These are phyloP conservation scores for Nestor notabilis DNA, from an alignment of 2,113 vertebrate species.

Conservation along the genomic window DNA sequence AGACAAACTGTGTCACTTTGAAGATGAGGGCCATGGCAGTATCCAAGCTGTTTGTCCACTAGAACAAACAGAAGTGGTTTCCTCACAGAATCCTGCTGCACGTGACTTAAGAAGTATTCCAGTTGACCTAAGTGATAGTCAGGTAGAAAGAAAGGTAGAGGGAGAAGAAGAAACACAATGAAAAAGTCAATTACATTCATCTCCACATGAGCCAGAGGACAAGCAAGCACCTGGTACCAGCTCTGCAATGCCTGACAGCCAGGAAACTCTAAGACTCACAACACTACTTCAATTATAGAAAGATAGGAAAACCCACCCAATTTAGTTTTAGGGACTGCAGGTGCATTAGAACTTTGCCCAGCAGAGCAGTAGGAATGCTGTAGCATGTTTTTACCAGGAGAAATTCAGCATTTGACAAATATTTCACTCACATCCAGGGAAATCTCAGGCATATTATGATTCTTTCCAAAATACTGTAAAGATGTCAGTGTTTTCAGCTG, in stretches of 20 bases:
- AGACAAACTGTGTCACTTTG: background rate
- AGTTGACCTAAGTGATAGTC: slow-evolving; percentile 1
- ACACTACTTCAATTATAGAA: background rate
- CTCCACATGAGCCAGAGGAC: rapidly evolving
- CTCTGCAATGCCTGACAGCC: background rate
- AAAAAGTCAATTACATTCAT: background rate
- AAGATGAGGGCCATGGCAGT: slow-evolving; percentile 23
- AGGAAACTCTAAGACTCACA: background rate
- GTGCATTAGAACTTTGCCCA: background rate
- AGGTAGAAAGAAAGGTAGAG: background rate
- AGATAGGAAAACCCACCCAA: background rate
- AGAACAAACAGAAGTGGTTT: background rate
- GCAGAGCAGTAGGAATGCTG: background rate
- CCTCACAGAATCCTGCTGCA: background rate
- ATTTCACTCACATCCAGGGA: background rate
- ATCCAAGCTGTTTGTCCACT: background rate
- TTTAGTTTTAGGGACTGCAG: background rate
- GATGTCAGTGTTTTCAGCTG: background rate
- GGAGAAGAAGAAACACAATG: background rate
- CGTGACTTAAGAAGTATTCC: background rate
- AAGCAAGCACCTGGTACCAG: background rate
- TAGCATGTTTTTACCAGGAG: background rate
- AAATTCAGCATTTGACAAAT: background rate
- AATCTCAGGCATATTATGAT: background rate
- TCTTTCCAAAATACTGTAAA: background rate